Conservation (phyloP, 2,888 invertebrate genomes). For the Pelosia muscerda region DNA sequence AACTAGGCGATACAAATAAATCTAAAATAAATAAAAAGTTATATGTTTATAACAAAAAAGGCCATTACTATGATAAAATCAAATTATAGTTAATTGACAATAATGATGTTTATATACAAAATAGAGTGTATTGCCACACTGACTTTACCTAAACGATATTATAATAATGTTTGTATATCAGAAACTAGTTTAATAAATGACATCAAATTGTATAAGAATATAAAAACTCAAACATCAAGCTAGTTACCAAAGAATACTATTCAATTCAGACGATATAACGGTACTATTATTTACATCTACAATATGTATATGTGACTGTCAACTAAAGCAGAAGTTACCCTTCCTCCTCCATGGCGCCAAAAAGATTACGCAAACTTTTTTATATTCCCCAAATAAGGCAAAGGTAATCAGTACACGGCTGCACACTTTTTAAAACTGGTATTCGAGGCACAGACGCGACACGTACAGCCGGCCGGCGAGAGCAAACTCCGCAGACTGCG, state of each 20-base stretch:
- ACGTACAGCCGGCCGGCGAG: slow-evolving; percentile 71
- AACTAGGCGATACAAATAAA: slow-evolving; percentile 65
- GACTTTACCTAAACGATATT: background rate
- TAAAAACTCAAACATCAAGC: background rate
- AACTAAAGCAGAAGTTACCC: slow-evolving; percentile 51
- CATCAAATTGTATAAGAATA: background rate
- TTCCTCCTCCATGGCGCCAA: slow-evolving; percentile 71
- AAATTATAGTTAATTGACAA: slow-evolving; percentile 29
- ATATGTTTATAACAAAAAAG: slow-evolving; percentile 37
- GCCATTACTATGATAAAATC: slow-evolving; percentile 44
- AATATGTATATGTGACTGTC: background rate
- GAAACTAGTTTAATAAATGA: slow-evolving; percentile 2
- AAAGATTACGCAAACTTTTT: slow-evolving; percentile 50
- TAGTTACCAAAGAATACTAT: background rate
- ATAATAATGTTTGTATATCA: slow-evolving; percentile 13
- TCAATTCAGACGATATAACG: slow-evolving; percentile 10
- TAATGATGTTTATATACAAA: slow-evolving; percentile 5
- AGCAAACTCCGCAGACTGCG: slow-evolving; percentile 75
- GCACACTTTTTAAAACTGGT: slow-evolving; percentile 66
- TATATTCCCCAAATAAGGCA: slow-evolving; percentile 48
- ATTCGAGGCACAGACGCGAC: slow-evolving; percentile 51
- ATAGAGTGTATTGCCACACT: background rate
- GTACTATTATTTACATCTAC: background rate
- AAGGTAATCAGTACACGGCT: slow-evolving; percentile 48
- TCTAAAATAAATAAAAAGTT: slow-evolving; percentile 72